A percentile compares a stretch with the other conserved stretches of the same genome.
Conservation (phyloP, 92 coral and sea anemone species). For the Heliopora coerulea region DNA sequence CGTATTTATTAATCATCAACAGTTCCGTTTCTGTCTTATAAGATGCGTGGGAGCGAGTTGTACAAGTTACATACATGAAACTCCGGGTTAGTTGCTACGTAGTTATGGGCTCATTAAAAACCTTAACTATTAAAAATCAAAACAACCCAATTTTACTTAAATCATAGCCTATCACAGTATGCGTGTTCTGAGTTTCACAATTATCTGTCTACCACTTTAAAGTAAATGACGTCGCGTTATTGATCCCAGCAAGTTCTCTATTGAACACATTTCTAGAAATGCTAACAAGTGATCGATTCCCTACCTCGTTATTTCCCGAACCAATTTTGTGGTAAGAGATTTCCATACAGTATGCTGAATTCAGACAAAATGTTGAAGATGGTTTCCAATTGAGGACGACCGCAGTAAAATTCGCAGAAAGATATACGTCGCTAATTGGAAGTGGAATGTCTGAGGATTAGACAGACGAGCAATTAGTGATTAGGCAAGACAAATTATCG, state of each 20-base stretch:
- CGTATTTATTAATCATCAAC: too few relatives aligned
- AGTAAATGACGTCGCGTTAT: not conserved
- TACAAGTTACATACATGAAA: too few relatives aligned
- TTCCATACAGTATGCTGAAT: conserved; percentile 10
- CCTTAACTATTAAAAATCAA: too few relatives aligned
- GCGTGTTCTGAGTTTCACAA: too few relatives aligned
- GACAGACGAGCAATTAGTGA: not conserved
- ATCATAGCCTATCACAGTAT: too few relatives aligned
- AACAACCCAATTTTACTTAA: too few relatives aligned
- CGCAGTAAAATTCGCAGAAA: not conserved
- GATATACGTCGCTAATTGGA: not conserved
- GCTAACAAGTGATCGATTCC: not conserved
- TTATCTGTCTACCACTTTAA: too few relatives aligned
- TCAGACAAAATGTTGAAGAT: conserved; percentile 2
- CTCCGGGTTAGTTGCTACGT: too few relatives aligned
- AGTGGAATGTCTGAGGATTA: conserved; percentile 9
- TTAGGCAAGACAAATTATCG: not conserved
- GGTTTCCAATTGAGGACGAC: not conserved
- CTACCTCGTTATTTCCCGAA: not conserved
- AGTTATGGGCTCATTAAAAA: too few relatives aligned
- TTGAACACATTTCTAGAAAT: not conserved
- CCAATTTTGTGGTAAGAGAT: not conserved
- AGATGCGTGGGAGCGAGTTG: too few relatives aligned
- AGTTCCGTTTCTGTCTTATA: too few relatives aligned
- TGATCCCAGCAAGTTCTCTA: not conserved